These are phyloP conservation scores for Standfussiana lucernea DNA, from an alignment of 2,888 invertebrate genomes.

Conservation along the genomic window DNA sequence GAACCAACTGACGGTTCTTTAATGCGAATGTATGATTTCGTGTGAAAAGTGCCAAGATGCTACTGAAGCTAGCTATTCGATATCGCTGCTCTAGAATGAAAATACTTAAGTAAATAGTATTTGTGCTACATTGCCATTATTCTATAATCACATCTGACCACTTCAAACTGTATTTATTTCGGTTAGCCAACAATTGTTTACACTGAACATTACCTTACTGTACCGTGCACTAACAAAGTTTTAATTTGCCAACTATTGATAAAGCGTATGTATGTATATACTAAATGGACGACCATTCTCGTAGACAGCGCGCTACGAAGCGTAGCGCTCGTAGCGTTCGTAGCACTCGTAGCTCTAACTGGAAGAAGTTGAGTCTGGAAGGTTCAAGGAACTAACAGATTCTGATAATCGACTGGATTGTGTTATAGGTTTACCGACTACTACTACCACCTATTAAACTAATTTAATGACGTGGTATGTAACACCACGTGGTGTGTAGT, in stretches of 20 bases:
- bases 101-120: no score
- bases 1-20: background rate
- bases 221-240: no score
- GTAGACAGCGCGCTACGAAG: slow-evolving; percentile 13
- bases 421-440: background rate
- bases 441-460: background rate
- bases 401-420: background rate
- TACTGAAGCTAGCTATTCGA: no score
- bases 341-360: slow-evolving; percentile 16
- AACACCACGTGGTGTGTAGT: background rate
- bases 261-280: slow-evolving; percentile 26
- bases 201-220: no score
- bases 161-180: slow-evolving; percentile 1
- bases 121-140: background rate
- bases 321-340: slow-evolving; percentile 21
- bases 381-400: background rate
- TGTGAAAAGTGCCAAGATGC: background rate
- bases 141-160: slow-evolving; percentile 6
- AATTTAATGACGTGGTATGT: background rate
- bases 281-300: slow-evolving; percentile 3
- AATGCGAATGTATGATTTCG: background rate
- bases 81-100: no score
- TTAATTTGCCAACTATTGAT: no score
- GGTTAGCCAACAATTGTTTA: no score
- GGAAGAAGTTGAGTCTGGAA: background rate